Base-by-base conservation (phyloP, 2,113 vertebrate genomes). In the Crotophaga sulcirostris region DNA sequence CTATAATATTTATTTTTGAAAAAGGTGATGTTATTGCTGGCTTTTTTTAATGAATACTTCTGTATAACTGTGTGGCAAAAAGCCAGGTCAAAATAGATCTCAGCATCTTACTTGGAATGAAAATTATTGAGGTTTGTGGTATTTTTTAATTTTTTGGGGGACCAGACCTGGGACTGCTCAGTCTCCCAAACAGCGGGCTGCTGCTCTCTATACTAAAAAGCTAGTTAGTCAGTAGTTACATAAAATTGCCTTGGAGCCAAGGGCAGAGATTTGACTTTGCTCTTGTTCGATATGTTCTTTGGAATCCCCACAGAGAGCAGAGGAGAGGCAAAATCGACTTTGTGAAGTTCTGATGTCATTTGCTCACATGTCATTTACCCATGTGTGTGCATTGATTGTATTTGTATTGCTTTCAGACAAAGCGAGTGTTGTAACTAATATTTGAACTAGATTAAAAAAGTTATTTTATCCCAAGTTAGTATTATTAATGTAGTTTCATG, bases 291-390 rank as follows among this genome's bases (percentile, higher is more conserved):
- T 94, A 78, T 62, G 34, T 94, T 93, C 86, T 91, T 47, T 28
- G 84, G 86, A 94, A 63, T 66, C 29, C 87, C 87, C 6, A 3
- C 40, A 81, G 88, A 92, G 84, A 90, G 38, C 75, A 93, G 55
- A 87, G 21, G 59, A 91, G 63, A 77, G 72, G 56, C 68, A 75
- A 81, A 94, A 97, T 95, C 0, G 85, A 94, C 79, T 91, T 63
- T 69, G 9, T 91, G 73, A 86, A 81, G 56, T 90, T 80, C 92
- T 95, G 94, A 96, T 96, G 88, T 96, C 82, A 95, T 94, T 93
- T 49, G 24, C 47, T 21, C 47, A 49, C 21, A 49, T 24, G 47
- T 49, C 82, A 95, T 94, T 93, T 92, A 70, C 29, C 75, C 83
- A 67, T 4, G 18, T 95, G 58, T 80, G 13, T 69, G 58, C 87